Evolutionary conservation across 2,113 vertebrate genomes (phyloP).

Genomic region (Dipodomys spectabilis): DNA sequence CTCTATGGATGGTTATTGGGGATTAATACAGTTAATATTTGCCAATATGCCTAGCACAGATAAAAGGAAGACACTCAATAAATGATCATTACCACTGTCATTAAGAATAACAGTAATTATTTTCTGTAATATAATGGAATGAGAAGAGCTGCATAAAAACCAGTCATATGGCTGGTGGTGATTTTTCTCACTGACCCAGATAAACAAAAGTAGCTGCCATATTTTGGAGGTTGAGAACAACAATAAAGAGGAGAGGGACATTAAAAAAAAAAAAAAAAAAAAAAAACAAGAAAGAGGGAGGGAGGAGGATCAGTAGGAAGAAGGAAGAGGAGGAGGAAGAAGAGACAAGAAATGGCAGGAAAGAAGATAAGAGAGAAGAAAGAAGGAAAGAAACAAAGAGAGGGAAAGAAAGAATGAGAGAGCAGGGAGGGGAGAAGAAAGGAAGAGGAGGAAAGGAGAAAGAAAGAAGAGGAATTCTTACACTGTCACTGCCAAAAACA

Average conservation of each 20-base stretch:
- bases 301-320: not conserved
- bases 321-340: not conserved
- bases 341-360: not conserved
- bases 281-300: not conserved
- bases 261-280: not conserved
- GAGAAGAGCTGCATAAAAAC: slow-evolving; percentile 26
- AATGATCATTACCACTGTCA: not conserved
- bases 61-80: slow-evolving; percentile 8
- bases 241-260: not conserved
- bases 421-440: not conserved
- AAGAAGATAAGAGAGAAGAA: too few species aligned
- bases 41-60: not conserved
- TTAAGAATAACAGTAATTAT: slow-evolving; percentile 26
- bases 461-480: not conserved
- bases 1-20: not conserved
- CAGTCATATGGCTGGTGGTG: not conserved
- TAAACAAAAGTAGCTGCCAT: slow-evolving; percentile 23
- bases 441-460: not conserved
- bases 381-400: not conserved
- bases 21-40: slow-evolving; percentile 2
- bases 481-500: slow-evolving; percentile 45
- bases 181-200: slow-evolving; percentile 44
- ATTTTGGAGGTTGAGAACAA: not conserved
- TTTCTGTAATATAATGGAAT: slow-evolving; percentile 46
- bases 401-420: not conserved